Percentiles rank a stretch among this genome's conserved stretches.
Evolutionary conservation across 2,888 invertebrate genomes (phyloP).

Genomic region (Parnassius orleans): DNA sequence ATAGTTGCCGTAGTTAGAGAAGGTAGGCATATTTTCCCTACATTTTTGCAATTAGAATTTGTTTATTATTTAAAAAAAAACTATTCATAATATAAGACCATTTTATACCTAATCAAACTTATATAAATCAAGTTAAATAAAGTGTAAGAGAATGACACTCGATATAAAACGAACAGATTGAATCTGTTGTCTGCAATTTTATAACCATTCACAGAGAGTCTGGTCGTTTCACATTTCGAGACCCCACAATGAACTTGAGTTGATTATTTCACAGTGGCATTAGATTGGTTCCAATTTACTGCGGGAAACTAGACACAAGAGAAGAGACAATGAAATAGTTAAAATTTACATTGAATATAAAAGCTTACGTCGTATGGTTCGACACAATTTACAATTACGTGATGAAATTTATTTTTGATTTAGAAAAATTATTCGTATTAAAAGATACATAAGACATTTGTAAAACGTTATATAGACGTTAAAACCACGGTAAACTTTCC

Average conservation of each 20-base stretch:
- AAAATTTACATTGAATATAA: conserved; percentile 2
- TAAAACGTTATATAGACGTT: no score
- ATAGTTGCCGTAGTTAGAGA: no score
- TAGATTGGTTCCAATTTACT: conserved; percentile 19
- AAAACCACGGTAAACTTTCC: no score
- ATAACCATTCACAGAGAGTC: conserved; percentile 6
- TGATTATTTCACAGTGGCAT: conserved; percentile 13
- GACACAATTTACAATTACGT: no score
- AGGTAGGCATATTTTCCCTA: no score
- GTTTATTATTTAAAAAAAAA: no score
- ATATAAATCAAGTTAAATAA: background rate
- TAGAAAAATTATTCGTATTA: no score
- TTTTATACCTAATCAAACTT: background rate
- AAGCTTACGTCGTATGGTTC: no score
- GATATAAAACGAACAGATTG: conserved; percentile 4
- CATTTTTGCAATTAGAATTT: no score
- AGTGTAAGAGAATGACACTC: background rate
- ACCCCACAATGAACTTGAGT: conserved; percentile 3
- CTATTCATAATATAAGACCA: background rate
- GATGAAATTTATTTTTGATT: no score
- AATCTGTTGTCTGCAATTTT: conserved; percentile 4
- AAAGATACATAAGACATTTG: no score
- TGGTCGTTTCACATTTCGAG: conserved; percentile 1
- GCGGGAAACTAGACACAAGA: background rate
- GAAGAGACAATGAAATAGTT: conserved; percentile 1